Evolutionary conservation across 2,113 vertebrate species (phyloP).

Genomic region (Anseranas semipalmata): DNA sequence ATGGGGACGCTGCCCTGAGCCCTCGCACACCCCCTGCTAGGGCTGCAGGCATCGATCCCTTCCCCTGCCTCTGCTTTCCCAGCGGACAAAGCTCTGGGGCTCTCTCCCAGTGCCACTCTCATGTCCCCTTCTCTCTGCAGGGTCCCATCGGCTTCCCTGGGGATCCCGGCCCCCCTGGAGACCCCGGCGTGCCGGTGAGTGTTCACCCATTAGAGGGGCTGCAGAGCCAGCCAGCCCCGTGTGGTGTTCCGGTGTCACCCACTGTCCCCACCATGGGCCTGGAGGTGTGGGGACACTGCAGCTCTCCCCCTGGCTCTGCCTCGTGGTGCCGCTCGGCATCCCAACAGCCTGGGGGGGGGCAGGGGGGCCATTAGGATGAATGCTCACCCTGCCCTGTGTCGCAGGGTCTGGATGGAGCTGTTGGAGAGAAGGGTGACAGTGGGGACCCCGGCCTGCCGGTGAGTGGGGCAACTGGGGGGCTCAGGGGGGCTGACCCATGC

Average conservation of each 20-base stretch:
- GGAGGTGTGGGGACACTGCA: neutral
- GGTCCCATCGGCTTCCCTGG: conserved; percentile 86
- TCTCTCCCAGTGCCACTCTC: neutral
- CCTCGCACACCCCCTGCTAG: accelerated
- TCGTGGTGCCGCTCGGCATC: accelerated
- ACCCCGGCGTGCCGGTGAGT: conserved; percentile 83
- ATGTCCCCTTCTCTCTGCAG: conserved; percentile 48
- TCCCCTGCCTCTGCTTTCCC: neutral
- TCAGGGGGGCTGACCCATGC: neutral
- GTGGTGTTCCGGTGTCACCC: accelerated
- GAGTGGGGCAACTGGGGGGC: conserved; percentile 40
- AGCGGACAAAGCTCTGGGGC: too few species aligned
- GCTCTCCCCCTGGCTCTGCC: neutral
- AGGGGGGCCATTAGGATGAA: neutral
- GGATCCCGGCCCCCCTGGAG: conserved; percentile 84
- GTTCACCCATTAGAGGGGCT: neutral
- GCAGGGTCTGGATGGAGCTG: conserved; percentile 84
- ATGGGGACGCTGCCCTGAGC: accelerated
- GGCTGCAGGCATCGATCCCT: neutral
- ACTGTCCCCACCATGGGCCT: neutral
- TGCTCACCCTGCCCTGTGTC: neutral
- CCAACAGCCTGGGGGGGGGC: neutral
- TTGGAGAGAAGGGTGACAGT: conserved; percentile 85
- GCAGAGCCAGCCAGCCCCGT: neutral
- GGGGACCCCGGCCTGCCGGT: conserved; percentile 88